Percentiles rank a stretch among this genome's conserved stretches.
These are phyloP conservation scores for Mimachlamys varia DNA, from an alignment of 2,888 invertebrate species.

Conservation along the genomic window DNA sequence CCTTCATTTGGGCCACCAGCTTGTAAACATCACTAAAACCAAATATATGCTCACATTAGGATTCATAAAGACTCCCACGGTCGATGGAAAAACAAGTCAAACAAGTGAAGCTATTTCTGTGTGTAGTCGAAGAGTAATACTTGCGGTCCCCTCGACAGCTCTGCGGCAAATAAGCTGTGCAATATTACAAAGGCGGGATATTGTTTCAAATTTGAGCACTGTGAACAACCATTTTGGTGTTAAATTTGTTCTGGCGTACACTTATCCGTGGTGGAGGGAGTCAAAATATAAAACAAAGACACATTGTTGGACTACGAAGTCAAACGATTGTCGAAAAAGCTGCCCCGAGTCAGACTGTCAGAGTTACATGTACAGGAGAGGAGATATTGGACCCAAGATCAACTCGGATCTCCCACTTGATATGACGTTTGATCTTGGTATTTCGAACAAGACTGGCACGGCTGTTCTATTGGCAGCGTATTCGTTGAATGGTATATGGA, in stretches of 20 bases:
- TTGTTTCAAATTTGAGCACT: conserved; percentile 15
- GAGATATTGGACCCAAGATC: no score
- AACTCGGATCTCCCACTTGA: conserved; percentile 50
- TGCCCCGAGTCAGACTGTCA: no score
- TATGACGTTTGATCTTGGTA: conserved; percentile 52
- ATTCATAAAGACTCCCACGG: conserved; percentile 28
- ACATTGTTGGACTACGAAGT: no score
- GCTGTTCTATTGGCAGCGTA: conserved; percentile 52
- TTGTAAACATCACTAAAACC: conserved; percentile 1
- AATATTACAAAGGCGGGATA: conserved; percentile 24
- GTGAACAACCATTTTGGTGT: conserved; percentile 39
- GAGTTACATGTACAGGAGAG: no score
- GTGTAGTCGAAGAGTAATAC: conserved; percentile 51
- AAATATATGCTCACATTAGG: neutral
- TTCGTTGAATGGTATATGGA: conserved; percentile 49
- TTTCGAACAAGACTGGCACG: conserved; percentile 42
- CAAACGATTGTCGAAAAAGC: no score
- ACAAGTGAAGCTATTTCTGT: neutral
- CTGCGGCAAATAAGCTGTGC: conserved; percentile 49
- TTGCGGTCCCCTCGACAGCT: conserved; percentile 48
- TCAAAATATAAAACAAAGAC: neutral
- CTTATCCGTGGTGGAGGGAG: conserved; percentile 51
- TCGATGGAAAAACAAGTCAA: no score
- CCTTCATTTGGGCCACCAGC: conserved; percentile 3
- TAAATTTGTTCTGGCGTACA: conserved; percentile 51